A percentile compares a stretch with the other conserved stretches of the same genome.
Evolutionary conservation across 2,113 vertebrate genomes (phyloP).

Genomic region (Silurus asotus): DNA sequence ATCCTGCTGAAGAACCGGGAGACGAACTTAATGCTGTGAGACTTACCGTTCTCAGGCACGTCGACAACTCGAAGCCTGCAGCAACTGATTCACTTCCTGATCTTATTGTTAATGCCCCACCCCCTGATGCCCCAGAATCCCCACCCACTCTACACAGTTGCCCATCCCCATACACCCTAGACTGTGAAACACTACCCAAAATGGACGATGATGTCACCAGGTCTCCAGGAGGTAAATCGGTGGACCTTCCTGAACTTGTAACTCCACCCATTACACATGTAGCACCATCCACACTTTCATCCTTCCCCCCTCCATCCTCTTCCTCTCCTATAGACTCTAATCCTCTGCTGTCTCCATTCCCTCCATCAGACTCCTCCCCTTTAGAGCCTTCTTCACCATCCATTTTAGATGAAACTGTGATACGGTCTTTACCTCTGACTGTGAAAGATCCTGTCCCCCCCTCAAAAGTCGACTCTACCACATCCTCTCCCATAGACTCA

Average conservation of each 20-base stretch:
- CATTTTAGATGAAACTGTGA: constrained; percentile 9
- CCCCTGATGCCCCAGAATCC: not conserved
- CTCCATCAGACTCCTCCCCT: constrained; percentile 29
- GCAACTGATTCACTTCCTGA: constrained; percentile 38
- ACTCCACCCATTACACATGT: constrained; percentile 38
- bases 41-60: not conserved
- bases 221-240: constrained; percentile 14
- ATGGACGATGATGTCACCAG: not conserved
- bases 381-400: not conserved
- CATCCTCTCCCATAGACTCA: constrained; percentile 72
- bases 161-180: not conserved
- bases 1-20: not conserved
- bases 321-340: constrained; percentile 53
- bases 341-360: not conserved
- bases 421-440: constrained; percentile 35
- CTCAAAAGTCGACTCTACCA: constrained; percentile 61
- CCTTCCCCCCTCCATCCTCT: constrained; percentile 34
- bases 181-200: not conserved
- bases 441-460: constrained; percentile 50
- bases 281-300: constrained; percentile 1
- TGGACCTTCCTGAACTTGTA: constrained; percentile 13
- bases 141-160: not conserved
- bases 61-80: not conserved
- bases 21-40: constrained; percentile 37
- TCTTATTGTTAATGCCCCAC: not conserved